phyloP scores from a whole-genome alignment of 1,140 invertebrate genomes.

The Protaetia brevitarsis region DNA sequence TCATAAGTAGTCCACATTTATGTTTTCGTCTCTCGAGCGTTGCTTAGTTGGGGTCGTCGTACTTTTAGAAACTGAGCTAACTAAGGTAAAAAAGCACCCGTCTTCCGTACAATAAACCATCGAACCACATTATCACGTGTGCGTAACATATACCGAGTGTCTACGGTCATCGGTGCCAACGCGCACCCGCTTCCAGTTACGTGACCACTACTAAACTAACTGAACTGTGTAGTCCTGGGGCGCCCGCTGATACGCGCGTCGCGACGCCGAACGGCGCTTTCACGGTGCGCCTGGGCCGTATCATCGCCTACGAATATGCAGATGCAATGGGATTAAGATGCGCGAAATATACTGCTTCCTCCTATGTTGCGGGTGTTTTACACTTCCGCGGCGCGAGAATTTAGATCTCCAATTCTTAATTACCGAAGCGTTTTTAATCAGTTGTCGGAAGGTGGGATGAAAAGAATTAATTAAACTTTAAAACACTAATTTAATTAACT shows the following conservation, averaged over 20 bases:
- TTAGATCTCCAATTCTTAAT: conserved; percentile 15
- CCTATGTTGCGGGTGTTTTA: background rate
- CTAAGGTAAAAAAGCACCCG: background rate
- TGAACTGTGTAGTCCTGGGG: conserved; percentile 18
- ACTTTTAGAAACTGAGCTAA: background rate
- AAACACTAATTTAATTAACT: conserved; percentile 15
- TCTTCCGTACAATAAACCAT: background rate
- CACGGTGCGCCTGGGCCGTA: conserved; percentile 19
- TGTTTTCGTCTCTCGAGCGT: background rate
- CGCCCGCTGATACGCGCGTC: conserved; percentile 3
- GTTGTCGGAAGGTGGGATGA: background rate
- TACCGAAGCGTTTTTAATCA: conserved; percentile 14
- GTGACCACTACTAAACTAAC: conserved; percentile 23
- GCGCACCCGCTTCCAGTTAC: background rate
- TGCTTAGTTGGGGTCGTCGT: background rate
- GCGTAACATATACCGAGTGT: conserved; percentile 17
- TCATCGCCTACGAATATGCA: conserved; percentile 18
- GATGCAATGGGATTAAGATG: conserved; percentile 22
- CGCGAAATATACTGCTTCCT: background rate
- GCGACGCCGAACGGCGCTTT: conserved; percentile 14
- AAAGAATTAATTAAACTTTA: conserved; percentile 15
- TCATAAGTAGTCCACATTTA: background rate
- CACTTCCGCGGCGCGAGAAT: background rate
- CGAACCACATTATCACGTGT: background rate
- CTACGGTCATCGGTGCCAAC: background rate